These are phyloP conservation scores for Agonopterix heracliana DNA, from an alignment of 2,888 invertebrate species.

Conservation along the genomic window DNA sequence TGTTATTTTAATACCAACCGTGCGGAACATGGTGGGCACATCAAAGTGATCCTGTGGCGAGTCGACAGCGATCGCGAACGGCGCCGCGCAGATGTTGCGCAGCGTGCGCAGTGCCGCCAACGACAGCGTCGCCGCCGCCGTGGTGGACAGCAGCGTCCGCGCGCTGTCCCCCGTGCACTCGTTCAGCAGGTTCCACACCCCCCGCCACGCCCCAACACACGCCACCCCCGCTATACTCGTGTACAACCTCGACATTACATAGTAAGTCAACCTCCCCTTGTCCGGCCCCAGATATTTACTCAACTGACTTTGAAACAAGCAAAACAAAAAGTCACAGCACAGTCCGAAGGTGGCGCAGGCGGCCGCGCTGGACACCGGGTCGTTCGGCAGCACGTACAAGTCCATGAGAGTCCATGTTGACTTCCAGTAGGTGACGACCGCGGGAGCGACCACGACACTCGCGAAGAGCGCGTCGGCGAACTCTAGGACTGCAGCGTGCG, in stretches of 20 bases:
- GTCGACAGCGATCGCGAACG: conserved; percentile 86
- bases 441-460: conserved; percentile 83
- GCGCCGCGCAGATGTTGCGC: conserved; percentile 88
- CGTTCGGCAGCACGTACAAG: conserved; percentile 80
- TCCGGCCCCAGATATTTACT: conserved; percentile 78
- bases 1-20: conserved; percentile 76
- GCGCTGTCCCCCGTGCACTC: conserved; percentile 79
- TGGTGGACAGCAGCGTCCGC: conserved; percentile 78
- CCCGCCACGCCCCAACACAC: conserved; percentile 93
- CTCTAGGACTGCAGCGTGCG: conserved; percentile 74
- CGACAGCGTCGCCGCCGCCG: conserved; percentile 80
- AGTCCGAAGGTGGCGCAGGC: conserved; percentile 83
- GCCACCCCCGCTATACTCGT: conserved; percentile 85
- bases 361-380: conserved; percentile 77
- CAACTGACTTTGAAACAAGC: conserved; percentile 79
- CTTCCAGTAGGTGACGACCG: conserved; percentile 91
- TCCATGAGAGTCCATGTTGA: conserved; percentile 90
- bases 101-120: conserved; percentile 82
- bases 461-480: conserved; percentile 84
- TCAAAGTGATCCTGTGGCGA: conserved; percentile 86
- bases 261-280: conserved; percentile 80
- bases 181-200: conserved; percentile 87
- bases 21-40: conserved; percentile 89
- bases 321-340: conserved; percentile 81
- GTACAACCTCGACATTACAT: conserved; percentile 82